Evolutionary conservation across 2,113 vertebrate genomes (phyloP).

Genomic region (Ahaetulla prasina): DNA sequence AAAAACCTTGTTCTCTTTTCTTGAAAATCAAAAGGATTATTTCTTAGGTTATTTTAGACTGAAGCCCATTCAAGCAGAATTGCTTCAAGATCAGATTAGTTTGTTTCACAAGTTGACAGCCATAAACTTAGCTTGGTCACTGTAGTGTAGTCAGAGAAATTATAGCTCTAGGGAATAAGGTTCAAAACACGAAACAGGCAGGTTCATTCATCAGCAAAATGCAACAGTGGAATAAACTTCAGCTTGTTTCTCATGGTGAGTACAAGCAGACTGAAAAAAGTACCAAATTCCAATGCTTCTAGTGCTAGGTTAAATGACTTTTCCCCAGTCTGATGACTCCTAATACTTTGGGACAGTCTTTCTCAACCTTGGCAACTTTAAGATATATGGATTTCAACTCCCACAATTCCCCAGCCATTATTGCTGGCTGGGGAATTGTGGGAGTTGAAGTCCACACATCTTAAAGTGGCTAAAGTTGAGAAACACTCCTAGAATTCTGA

Average conservation of each 20-base stretch:
- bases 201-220: background rate
- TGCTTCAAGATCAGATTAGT: background rate
- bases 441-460: background rate
- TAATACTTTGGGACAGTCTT: background rate
- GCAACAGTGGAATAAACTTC: background rate
- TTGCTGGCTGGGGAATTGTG: background rate
- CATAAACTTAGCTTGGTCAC: background rate
- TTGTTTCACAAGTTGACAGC: background rate
- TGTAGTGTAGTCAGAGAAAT: background rate
- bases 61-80: background rate
- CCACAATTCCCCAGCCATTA: background rate
- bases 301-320: background rate
- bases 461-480: background rate
- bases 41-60: background rate
- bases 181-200: background rate
- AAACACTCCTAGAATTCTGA: background rate
- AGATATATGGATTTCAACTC: background rate
- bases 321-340: background rate
- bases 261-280: background rate
- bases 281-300: background rate
- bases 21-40: background rate
- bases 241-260: background rate
- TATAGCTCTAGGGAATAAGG: background rate
- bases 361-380: background rate
- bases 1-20: background rate